Evolutionary conservation across 2,797 vertebrate species (phyloP).

Genomic region (Sebastes glaucus): DNA sequence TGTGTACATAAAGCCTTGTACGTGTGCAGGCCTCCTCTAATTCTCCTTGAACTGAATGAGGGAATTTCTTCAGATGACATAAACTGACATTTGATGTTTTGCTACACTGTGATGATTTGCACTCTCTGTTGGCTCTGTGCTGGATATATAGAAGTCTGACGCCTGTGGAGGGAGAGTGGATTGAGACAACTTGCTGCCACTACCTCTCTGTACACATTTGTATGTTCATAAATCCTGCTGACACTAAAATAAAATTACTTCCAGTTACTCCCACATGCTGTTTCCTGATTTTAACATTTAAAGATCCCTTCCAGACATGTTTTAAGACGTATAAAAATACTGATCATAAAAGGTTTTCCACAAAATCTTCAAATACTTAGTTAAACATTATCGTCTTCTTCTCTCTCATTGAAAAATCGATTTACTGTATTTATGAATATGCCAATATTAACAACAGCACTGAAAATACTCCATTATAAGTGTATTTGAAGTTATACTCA

Average conservation of each 20-base stretch:
- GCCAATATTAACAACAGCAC: neutral
- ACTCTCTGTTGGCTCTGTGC: slow-evolving; percentile 60
- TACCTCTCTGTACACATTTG: slow-evolving; percentile 81
- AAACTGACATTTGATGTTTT: slow-evolving; percentile 81
- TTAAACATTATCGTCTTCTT: neutral
- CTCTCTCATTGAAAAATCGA: neutral
- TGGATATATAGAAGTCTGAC: slow-evolving; percentile 21
- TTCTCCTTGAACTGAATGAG: slow-evolving; percentile 28
- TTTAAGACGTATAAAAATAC: too few species aligned
- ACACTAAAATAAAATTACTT: slow-evolving; percentile 81
- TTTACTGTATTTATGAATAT: neutral
- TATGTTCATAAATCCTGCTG: slow-evolving; percentile 74
- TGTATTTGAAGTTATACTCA: neutral
- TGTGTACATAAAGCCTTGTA: slow-evolving; percentile 9
- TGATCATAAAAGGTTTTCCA: neutral
- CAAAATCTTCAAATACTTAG: neutral
- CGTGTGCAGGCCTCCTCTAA: neutral
- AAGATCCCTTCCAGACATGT: neutral
- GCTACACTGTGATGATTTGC: slow-evolving; percentile 78
- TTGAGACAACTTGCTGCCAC: slow-evolving; percentile 67
- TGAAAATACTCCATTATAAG: neutral
- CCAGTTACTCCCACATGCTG: slow-evolving; percentile 47
- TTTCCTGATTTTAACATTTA: neutral
- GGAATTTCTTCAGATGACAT: slow-evolving; percentile 37
- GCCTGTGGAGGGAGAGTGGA: slow-evolving; percentile 55